phyloP scores from a whole-genome alignment of 2,113 vertebrate genomes.

The Chroicocephalus ridibundus region DNA sequence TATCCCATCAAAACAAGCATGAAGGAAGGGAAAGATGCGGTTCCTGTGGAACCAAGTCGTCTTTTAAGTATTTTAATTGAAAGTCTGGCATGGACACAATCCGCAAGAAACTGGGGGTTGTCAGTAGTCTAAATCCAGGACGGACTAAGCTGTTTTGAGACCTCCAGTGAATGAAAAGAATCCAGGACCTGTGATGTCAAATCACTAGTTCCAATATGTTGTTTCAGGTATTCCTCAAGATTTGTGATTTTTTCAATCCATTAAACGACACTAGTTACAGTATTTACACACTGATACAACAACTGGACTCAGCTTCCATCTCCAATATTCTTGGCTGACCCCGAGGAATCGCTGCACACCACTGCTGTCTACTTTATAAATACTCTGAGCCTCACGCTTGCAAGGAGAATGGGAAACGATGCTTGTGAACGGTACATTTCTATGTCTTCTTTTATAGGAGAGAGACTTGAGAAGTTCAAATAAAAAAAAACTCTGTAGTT shows the following conservation, averaged over 20 bases:
- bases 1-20: not conserved
- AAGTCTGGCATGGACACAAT: not conserved
- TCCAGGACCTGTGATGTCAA: not conserved
- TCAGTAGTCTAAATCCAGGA: not conserved
- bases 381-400: rapidly evolving
- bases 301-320: not conserved
- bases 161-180: not conserved
- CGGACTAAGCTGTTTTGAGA: not conserved
- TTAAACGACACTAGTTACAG: rapidly evolving
- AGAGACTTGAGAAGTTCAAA: not conserved
- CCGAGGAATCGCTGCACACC: not conserved
- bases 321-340: not conserved
- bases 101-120: not conserved
- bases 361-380: not conserved
- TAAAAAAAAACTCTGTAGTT: not conserved
- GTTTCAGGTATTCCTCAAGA: not conserved
- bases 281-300: not conserved
- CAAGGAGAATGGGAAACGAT: not conserved
- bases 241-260: not conserved
- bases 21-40: not conserved
- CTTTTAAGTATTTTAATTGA: not conserved
- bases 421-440: rapidly evolving
- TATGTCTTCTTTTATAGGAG: not conserved
- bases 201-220: not conserved
- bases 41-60: not conserved